These are phyloP conservation scores for Thamnophis elegans DNA, from an alignment of 2,797 vertebrate species.

Conservation along the genomic window DNA sequence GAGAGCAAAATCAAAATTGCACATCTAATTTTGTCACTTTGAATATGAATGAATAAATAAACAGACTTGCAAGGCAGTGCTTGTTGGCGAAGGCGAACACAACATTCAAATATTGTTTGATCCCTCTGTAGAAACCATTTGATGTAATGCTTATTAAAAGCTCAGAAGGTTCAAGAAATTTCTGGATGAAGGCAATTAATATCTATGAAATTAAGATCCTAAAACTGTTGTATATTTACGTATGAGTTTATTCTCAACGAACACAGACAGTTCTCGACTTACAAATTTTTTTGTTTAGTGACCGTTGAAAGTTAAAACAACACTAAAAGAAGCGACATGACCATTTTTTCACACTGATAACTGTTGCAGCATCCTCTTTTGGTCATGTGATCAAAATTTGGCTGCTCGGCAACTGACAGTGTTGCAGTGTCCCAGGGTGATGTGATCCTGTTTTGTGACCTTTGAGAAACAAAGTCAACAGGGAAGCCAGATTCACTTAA, in stretches of 20 bases:
- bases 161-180: constrained; percentile 34
- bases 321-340: too few relatives aligned
- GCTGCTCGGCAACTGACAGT: not conserved
- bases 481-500: not conserved
- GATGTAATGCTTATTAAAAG: constrained; percentile 42
- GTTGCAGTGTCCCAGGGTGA: not conserved
- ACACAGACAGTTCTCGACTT: not conserved
- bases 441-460: not conserved
- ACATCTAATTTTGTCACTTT: constrained; percentile 45
- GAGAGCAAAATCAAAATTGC: constrained; percentile 62
- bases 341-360: not conserved
- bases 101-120: constrained; percentile 29
- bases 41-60: constrained; percentile 47
- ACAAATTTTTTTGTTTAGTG: too few relatives aligned
- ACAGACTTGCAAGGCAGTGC: not conserved
- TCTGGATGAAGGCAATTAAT: constrained; percentile 30
- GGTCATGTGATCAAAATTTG: not conserved
- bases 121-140: constrained; percentile 16
- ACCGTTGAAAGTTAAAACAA: too few relatives aligned
- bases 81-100: not conserved
- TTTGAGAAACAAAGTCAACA: not conserved
- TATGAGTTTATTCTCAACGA: not conserved
- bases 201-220: not conserved
- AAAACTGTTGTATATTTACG: not conserved
- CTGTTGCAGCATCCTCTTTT: not conserved